phyloP scores from a whole-genome alignment of 2,113 vertebrate genomes.

The Gavialis gangeticus region DNA sequence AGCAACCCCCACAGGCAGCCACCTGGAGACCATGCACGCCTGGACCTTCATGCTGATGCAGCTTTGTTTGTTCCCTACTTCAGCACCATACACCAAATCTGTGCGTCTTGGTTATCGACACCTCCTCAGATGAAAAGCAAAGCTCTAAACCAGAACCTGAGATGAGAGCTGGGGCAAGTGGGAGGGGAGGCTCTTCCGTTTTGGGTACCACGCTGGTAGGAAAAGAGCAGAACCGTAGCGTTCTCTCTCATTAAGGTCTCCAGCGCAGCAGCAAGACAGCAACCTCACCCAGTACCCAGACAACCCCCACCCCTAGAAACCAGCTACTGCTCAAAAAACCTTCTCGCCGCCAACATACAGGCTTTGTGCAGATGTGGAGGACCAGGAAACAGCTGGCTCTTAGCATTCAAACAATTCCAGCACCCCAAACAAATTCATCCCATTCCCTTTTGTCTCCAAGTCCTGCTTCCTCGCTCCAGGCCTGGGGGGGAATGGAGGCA shows the following conservation, averaged over 20 bases:
- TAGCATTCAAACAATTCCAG: slow-evolving; percentile 40
- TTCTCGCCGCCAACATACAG: neutral
- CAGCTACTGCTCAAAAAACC: neutral
- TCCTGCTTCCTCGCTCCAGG: neutral
- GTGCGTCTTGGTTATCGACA: neutral
- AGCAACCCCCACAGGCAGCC: neutral
- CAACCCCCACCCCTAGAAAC: neutral
- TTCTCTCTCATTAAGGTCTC: slow-evolving; percentile 9
- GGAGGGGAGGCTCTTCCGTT: neutral
- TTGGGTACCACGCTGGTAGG: neutral
- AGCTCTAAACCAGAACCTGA: slow-evolving; percentile 18
- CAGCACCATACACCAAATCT: neutral
- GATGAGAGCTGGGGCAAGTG: neutral
- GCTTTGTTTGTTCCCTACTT: neutral
- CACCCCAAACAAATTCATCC: neutral
- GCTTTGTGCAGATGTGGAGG: slow-evolving; percentile 21
- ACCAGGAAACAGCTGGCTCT: slow-evolving; percentile 65
- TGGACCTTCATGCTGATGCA: neutral
- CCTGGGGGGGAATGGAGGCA: neutral
- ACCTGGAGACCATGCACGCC: neutral
- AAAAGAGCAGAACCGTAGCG: neutral
- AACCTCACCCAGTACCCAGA: neutral
- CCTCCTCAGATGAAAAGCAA: neutral
- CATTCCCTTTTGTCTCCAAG: accelerated
- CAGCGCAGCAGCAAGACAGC: slow-evolving; percentile 59